Conservation (phyloP, 2,113 vertebrate species). For the Regulus satrapa region DNA sequence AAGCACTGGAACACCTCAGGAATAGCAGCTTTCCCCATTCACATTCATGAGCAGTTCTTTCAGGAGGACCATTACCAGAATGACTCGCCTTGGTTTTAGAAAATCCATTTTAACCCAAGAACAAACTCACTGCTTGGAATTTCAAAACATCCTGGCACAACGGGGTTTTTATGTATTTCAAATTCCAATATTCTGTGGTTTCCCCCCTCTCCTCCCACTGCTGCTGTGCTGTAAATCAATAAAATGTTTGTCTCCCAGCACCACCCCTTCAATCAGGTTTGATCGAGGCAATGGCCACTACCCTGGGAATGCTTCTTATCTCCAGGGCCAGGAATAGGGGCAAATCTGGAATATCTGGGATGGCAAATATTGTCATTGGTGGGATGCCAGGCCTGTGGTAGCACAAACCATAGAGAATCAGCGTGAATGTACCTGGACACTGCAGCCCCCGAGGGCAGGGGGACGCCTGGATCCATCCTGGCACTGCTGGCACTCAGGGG, state of each 20-base stretch:
- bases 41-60: not conserved
- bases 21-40: not conserved
- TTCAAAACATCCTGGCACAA: not conserved
- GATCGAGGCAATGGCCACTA: not conserved
- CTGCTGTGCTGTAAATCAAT: not conserved
- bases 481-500: fast-evolving
- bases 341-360: not conserved
- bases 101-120: not conserved
- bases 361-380: no score
- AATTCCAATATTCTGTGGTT: not conserved
- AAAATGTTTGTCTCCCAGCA: not conserved
- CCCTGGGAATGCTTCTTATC: not conserved
- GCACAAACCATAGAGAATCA: not conserved
- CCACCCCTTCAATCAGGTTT: not conserved
- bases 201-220: not conserved
- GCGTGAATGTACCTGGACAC: fast-evolving
- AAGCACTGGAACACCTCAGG: not conserved
- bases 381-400: not conserved
- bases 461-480: fast-evolving
- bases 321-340: not conserved
- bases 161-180: not conserved
- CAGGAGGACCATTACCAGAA: not conserved
- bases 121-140: not conserved
- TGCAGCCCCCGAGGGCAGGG: not conserved
- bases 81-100: not conserved